Conservation (phyloP, 2,888 invertebrate species). For the Stegophylla sp. region DNA sequence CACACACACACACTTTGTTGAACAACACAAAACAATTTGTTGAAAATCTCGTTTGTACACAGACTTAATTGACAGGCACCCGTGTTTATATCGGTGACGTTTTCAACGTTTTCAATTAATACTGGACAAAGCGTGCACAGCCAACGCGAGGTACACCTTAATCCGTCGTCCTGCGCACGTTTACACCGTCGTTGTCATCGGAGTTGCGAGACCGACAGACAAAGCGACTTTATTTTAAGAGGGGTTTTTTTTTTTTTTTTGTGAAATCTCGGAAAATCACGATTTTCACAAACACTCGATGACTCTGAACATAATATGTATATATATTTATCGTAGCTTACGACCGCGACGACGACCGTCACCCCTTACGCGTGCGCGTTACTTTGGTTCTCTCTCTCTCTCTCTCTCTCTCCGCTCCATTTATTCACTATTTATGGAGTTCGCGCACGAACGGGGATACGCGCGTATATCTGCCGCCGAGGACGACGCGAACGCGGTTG, state of each 20-base stretch:
- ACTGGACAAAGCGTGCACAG: neutral
- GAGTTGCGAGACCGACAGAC: neutral
- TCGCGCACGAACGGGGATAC: too few species aligned
- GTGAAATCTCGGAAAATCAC: neutral
- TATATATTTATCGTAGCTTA: too few species aligned
- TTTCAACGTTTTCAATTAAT: neutral
- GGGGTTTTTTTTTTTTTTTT: neutral
- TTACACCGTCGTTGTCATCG: too few species aligned
- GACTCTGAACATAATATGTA: neutral
- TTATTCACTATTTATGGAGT: conserved; percentile 51
- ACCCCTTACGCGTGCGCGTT: too few species aligned
- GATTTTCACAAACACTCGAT: conserved; percentile 5
- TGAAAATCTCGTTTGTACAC: too few species aligned
- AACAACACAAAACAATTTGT: neutral
- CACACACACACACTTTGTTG: too few species aligned
- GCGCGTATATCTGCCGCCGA: neutral
- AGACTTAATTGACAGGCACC: neutral
- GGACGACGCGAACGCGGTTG: neutral
- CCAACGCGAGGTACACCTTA: too few species aligned
- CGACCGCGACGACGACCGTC: too few species aligned
- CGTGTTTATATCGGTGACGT: neutral
- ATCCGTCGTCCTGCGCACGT: too few species aligned
- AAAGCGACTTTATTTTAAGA: neutral
- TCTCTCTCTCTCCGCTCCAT: neutral
- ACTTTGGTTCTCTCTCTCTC: neutral